Evolutionary conservation across 2,888 invertebrate genomes (phyloP).

Genomic region (Leucophenga montana): DNA sequence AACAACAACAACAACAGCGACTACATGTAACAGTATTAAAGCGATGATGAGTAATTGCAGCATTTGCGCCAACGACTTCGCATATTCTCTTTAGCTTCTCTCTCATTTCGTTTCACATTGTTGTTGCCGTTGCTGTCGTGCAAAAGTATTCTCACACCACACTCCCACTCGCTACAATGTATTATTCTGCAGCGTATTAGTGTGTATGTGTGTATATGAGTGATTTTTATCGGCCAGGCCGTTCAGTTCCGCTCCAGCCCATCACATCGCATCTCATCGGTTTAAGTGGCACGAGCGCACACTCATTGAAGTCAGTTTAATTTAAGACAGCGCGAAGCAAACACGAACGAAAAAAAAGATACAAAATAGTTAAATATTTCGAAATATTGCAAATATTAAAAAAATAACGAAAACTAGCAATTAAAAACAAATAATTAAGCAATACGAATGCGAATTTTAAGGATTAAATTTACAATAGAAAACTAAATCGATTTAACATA

Average conservation of each 20-base stretch:
- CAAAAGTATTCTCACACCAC: conserved; percentile 3
- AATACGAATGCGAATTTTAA: no score
- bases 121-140: no score
- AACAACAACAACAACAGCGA: no score
- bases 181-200: conserved; percentile 27
- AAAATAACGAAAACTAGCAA: no score
- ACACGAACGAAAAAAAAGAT: conserved; percentile 1
- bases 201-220: conserved; percentile 38
- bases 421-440: no score
- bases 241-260: background rate
- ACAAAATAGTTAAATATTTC: background rate
- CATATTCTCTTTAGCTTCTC: background rate
- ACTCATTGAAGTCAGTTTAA: conserved; percentile 40
- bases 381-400: no score
- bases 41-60: conserved; percentile 28
- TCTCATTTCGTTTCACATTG: background rate
- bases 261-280: background rate
- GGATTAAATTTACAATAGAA: no score
- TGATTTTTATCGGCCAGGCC: conserved; percentile 18
- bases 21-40: background rate
- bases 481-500: no score
- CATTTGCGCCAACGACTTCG: background rate
- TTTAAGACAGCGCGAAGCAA: conserved; percentile 37
- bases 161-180: background rate
- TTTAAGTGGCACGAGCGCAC: conserved; percentile 36